Evolutionary conservation across 2,113 vertebrate genomes (phyloP), one percentile per base, ranked within the genome.

Genomic region (Nibea coibor): DNA sequence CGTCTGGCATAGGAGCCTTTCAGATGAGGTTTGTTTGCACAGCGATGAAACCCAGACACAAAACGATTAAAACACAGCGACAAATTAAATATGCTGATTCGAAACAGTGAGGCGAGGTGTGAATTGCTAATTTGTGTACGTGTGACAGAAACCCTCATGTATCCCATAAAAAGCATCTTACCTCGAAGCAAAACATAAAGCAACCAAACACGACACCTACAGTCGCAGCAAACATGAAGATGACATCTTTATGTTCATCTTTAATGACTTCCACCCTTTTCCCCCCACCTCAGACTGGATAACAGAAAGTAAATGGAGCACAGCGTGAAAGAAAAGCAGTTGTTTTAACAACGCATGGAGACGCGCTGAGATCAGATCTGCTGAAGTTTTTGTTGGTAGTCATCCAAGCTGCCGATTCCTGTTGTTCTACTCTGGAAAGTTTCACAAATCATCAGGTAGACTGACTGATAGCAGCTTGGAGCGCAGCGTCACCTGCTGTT

Each of bases 21-120:
- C 7, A 67, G 71, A 48, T 78, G 75, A 72, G n/a, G 42, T 79
- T 72, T 75, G 15, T 64, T 42, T 72, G 62, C 53, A 61, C 51
- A 5, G 28, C 10, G 5, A 68, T 61, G 63, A 82, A 82, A 66
- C 72, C 9, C 28, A 53, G 47, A 75, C 1, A 5, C 64, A 69
- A 72, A 70, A 70, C 53, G 45, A 58, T 72, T 69, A 22, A 75
- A 81, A 80, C 61, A 39, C 39, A 62, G 50, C 53, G 28, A 70
- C 19, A 80, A 66, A 81, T 47, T 14, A 76, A 73, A 63, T 35
- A 57, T 71, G 22, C 56, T 85, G 39, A 78, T 84, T 74, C n/a
- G 43, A 66, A 91, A 66, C 64, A 11, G 39, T 86, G 53, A 65
- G 59, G 47, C 5, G 64, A 83, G 54, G 72, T 78, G 59, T 64